Evolutionary conservation across 2,113 vertebrate species (phyloP).

Genomic region (Spea multiplicata): DNA sequence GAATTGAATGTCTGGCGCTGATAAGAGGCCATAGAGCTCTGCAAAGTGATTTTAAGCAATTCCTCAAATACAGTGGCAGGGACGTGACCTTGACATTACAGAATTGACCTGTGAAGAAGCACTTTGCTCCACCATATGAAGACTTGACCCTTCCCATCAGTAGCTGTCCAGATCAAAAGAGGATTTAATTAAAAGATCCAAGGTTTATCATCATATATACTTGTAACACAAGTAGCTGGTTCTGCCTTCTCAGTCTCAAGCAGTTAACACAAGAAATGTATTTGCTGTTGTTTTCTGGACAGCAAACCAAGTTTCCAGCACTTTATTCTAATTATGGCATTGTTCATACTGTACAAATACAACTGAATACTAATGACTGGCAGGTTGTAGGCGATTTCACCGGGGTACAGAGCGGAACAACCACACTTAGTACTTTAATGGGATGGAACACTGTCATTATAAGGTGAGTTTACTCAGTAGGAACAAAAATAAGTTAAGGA

Average conservation of each 20-base stretch:
- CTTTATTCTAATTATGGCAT: neutral
- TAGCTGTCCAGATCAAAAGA: no score
- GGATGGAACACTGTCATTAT: neutral
- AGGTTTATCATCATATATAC: no score
- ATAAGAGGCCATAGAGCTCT: conserved; percentile 13
- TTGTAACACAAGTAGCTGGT: no score
- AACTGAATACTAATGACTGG: neutral
- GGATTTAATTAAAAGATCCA: no score
- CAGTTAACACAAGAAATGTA: neutral
- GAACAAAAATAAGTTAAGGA: neutral
- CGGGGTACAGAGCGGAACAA: neutral
- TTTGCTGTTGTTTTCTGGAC: neutral
- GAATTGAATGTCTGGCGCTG: conserved; percentile 3
- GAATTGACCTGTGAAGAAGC: neutral
- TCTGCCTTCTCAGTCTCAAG: neutral
- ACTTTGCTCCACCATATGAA: neutral
- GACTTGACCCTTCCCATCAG: neutral
- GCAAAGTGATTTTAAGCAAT: conserved; percentile 14
- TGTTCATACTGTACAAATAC: neutral
- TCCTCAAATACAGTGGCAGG: neutral
- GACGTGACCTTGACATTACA: conserved; percentile 6
- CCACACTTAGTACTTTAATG: neutral
- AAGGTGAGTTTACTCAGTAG: neutral
- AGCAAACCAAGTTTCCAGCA: neutral
- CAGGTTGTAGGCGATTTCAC: neutral